phyloP scores from a whole-genome alignment of 2,888 invertebrate species.

The Spodoptera exigua region DNA sequence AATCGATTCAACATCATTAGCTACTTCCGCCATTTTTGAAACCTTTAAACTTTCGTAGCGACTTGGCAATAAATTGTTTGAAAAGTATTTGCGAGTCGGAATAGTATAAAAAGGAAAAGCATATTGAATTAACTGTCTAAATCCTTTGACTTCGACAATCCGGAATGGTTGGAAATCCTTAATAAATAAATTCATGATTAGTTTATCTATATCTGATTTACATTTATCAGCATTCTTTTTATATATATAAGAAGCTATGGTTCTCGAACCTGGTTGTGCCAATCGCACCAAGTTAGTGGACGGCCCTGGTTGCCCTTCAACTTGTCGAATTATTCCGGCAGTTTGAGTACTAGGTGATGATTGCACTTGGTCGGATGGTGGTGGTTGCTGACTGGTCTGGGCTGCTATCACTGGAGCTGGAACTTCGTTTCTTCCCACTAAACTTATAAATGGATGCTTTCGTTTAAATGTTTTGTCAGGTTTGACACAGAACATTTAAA shows the following conservation, averaged over 20 bases:
- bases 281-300: slow-evolving; percentile 6
- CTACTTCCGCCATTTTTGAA: too few species aligned
- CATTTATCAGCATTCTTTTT: slow-evolving; percentile 14
- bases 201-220: slow-evolving; percentile 14
- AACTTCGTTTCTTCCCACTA: slow-evolving; percentile 6
- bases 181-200: slow-evolving; percentile 12
- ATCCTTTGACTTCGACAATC: slow-evolving; percentile 9
- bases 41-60: too few species aligned
- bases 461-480: too few species aligned
- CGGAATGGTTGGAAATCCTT: slow-evolving; percentile 18
- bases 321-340: slow-evolving; percentile 6
- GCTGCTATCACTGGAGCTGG: slow-evolving; percentile 7
- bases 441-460: too few species aligned
- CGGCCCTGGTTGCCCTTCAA: slow-evolving; percentile 4
- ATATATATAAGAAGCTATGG: too few species aligned
- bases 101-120: too few species aligned
- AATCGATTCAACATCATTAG: too few species aligned
- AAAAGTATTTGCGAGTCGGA: too few species aligned
- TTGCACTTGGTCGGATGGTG: slow-evolving; percentile 1
- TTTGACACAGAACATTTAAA: too few species aligned
- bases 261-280: slow-evolving; percentile 9
- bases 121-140: too few species aligned
- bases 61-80: too few species aligned
- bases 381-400: neutral
- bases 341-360: slow-evolving; percentile 1